Conservation (phyloP, 2,888 invertebrate species). For the Deroplatys truncata region DNA sequence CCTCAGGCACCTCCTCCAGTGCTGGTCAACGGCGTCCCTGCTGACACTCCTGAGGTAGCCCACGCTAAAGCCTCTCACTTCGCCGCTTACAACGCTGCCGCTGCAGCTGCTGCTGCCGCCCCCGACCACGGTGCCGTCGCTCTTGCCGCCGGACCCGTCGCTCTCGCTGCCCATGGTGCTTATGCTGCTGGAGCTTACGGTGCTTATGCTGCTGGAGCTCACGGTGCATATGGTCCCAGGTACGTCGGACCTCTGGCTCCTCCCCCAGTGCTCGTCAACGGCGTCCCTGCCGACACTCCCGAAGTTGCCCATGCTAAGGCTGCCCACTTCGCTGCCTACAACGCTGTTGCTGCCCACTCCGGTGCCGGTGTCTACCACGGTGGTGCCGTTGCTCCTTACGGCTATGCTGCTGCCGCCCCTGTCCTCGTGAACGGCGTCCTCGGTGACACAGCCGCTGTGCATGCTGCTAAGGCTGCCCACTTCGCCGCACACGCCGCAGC, state of each 20-base stretch:
- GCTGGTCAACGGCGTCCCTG: background rate
- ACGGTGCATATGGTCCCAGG: background rate
- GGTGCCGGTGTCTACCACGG: background rate
- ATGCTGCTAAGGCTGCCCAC: constrained; percentile 52
- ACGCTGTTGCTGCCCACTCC: background rate
- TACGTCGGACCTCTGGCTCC: background rate
- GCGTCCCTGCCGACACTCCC: constrained; percentile 37
- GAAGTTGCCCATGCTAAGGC: constrained; percentile 52
- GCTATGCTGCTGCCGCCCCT: constrained; percentile 38
- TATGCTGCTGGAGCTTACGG: background rate
- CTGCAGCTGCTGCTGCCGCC: constrained; percentile 34
- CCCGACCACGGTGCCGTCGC: background rate
- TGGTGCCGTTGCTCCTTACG: constrained; percentile 30
- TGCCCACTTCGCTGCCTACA: constrained; percentile 41
- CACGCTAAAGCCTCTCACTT: constrained; percentile 24
- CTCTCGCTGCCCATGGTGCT: constrained; percentile 38
- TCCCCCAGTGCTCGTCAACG: background rate
- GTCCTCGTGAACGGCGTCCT: background rate
- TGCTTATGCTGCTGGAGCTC: background rate
- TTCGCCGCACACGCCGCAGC: constrained; percentile 46
- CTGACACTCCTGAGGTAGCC: constrained; percentile 25
- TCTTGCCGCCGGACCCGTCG: constrained; percentile 29
- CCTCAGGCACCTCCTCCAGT: constrained; percentile 25
- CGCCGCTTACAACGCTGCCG: background rate
- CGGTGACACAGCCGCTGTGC: constrained; percentile 45